These are phyloP conservation scores for Alces alces DNA, from an alignment of 2,113 vertebrate species.

Conservation along the genomic window DNA sequence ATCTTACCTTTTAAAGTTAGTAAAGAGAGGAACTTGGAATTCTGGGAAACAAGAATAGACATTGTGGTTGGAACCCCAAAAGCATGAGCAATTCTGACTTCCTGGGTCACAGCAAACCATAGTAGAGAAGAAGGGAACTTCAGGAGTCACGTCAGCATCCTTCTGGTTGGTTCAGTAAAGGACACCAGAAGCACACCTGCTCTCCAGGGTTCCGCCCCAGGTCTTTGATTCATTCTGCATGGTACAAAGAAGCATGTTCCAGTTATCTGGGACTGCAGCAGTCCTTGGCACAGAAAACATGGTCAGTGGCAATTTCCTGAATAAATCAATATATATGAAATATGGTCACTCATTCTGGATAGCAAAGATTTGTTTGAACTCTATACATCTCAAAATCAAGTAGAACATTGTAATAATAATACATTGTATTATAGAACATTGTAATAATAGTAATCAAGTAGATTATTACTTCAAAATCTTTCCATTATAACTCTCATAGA, in stretches of 20 bases:
- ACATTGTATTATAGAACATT: too few relatives aligned
- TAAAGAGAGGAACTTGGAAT: background rate
- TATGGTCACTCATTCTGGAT: background rate
- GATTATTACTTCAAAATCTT: background rate
- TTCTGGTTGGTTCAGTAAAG: background rate
- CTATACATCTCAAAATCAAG: background rate
- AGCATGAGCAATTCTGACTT: background rate
- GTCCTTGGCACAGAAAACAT: background rate
- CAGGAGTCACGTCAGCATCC: background rate
- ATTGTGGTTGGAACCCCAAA: background rate
- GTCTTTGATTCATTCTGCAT: background rate
- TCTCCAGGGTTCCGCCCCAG: background rate
- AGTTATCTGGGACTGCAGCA: background rate
- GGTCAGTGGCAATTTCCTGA: background rate
- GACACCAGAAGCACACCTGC: background rate
- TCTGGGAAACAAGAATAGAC: background rate
- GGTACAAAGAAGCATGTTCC: background rate
- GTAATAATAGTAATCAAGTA: too few relatives aligned
- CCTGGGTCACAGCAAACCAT: background rate
- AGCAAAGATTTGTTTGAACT: background rate
- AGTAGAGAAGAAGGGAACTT: background rate
- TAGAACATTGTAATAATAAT: too few relatives aligned
- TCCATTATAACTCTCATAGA: background rate
- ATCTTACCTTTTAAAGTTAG: background rate
- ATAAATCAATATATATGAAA: background rate